These are phyloP conservation scores for Helicoverpa zea DNA, from an alignment of 1,140 invertebrate genomes.

Conservation along the genomic window DNA sequence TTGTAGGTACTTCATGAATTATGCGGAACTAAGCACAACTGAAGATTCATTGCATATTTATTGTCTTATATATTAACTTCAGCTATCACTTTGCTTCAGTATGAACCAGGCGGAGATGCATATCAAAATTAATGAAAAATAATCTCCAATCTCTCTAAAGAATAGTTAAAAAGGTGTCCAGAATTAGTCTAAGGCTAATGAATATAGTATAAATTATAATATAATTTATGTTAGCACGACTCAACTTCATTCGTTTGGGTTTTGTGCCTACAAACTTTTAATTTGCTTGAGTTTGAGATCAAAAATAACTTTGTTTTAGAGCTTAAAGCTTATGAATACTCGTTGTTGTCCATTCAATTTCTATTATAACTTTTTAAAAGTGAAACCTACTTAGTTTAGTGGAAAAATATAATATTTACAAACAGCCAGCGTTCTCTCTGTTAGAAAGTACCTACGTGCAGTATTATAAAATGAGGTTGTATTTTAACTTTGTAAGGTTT, in stretches of 20 bases:
- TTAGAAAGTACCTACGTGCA: neutral
- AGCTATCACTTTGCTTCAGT: too few relatives aligned
- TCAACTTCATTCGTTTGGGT: constrained; percentile 15
- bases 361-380: neutral
- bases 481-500: neutral
- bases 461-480: neutral
- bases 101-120: too few relatives aligned
- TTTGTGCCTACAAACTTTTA: constrained; percentile 46
- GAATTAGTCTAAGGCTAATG: too few relatives aligned
- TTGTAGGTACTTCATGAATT: too few relatives aligned
- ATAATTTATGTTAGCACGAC: neutral
- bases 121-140: too few relatives aligned
- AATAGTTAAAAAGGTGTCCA: too few relatives aligned
- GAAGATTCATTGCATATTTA: too few relatives aligned
- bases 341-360: neutral
- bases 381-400: neutral
- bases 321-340: constrained; percentile 8
- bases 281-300: constrained; percentile 26
- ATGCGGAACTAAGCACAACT: too few relatives aligned
- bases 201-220: constrained; percentile 5
- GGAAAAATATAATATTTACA: neutral
- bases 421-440: neutral
- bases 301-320: constrained; percentile 20
- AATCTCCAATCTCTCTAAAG: too few relatives aligned
- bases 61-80: too few relatives aligned